Base-by-base conservation (phyloP, 1,140 invertebrate genomes). In the Leptopilina clavipes region DNA sequence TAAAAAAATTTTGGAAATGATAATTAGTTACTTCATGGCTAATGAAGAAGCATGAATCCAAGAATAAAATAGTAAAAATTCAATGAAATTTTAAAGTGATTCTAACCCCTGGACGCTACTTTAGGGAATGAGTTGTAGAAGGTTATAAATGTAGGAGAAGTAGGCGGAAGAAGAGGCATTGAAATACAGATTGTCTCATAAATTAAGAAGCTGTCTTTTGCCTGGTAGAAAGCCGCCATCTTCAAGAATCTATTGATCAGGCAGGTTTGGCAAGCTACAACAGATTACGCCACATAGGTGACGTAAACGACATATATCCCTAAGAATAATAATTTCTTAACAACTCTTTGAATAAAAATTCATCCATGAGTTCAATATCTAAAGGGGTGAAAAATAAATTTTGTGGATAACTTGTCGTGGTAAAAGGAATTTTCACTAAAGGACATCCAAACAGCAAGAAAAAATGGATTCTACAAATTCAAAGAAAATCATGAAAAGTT, bases 281-380 rank as follows among this genome's bases (percentile, higher is more conserved):
- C 12, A 31, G 59, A 65, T 65, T 65, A 65, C 12, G 25, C 7
- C 9, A 65, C 25, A 31, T 7, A 14, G 8, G 19, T 59, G 56
- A 59, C 25, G 59, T 65, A 65, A 37, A 31, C 11, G 59, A 65
- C 22, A 59, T 12, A 59, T 59, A 5, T 25, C 11, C 12, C 18
- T 31, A n/a, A 40, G 48, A 43, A 54, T 74, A 65, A n/a, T 43
- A 43, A 74, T 74, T 65, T 74, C 52, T 74, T 65, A n/a, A 59
- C 8, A 22, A 18, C 19, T 59, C 11, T 10, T 10, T n/a, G n/a
- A n/a, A 11, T 22, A 59, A 65, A 14, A 65, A 59, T 59, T 14
- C 17, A 2, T 0, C 54, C 0, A n/a, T n/a, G n/a, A n/a, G n/a
- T n/a, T n/a, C n/a, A n/a, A n/a, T n/a, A n/a, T n/a, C n/a, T n/a